Evolutionary conservation across 2,888 invertebrate species (phyloP), one percentile per base, ranked within the genome.

Genomic region (Hartigia nigra): DNA sequence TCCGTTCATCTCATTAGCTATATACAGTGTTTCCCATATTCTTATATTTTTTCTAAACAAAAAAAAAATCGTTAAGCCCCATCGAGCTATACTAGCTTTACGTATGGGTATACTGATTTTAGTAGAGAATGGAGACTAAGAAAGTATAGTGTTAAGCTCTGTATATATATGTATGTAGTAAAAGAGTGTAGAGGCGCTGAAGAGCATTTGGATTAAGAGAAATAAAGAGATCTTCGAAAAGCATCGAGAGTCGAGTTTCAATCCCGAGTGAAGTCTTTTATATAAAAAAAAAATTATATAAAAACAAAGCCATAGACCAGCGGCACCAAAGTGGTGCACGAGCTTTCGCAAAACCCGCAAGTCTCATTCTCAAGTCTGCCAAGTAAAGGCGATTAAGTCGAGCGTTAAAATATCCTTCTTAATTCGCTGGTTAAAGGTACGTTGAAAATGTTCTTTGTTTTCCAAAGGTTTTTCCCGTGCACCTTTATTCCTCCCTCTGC

Each of bases 391-490:
- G 87, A 87, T 88, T 88, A 88, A 87, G 85, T 87, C 87, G 86
- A 87, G 88, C 88, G 86, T 88, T 88, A 88, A 88, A 88, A 88
- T 87, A 88, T 88, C 86, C 87, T 87, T 87, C 87, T 88, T 86
- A 88, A 88, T 88, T 88, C 86, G 84, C 86, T 82, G 84, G 78
- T 86, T 82, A 23, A 55, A 55, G 55, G 55, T 55, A 23, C 55
- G 55, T 55, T 55, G 23, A 0, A 23, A 55, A 55, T 23, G 86
- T 82, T 83, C 85, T 87, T 88, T 87, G 86, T 88, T 87, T 85
- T 81, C 78, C 83, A 79, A 83, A 84, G 82, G 82, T 81, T 82
- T 83, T 82, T 81, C 78, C 76, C 75, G 77, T 70, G 74, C 31
- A 23, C 72, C 31, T 31, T 34, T 72, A 31, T 72, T 31, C 72